Evolutionary conservation across 2,113 vertebrate genomes (phyloP), one percentile per base, ranked within the genome.

Genomic region (Eulemur rufifrons): DNA sequence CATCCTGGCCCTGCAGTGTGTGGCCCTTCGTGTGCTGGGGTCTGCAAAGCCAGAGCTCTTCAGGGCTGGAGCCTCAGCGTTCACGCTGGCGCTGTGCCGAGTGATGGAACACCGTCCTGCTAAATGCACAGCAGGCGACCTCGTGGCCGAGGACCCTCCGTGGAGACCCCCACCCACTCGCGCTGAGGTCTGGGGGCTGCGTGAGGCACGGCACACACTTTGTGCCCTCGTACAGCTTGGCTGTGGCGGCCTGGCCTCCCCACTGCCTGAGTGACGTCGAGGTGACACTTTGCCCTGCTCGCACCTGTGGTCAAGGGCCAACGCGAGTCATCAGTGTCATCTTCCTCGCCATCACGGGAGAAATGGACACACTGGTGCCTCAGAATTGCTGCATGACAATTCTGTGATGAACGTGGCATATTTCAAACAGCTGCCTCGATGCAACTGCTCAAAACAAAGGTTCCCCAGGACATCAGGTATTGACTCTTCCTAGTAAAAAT

Each of bases 401-500:
- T 42, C 47, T 23, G 6, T 13, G 27, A 29, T 29, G 39, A 50
- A 59, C 45, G 13, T 34, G 37, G 11, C 66, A 42, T 77, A 52
- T 73, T 95, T 63, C 50, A 68, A 80, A 52, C 13, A 68, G 20
- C 66, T 87, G 37, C 34, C 71, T 61, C 52, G 6, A 0, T 27
- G 61, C 15, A 39, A 1, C 8, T 6, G 0, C 81, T 91, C 90
- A 81, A 87, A 83, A 52, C 56, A 32, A 11, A 74, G 17, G 21
- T 78, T 95, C 85, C 86, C 74, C 6, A 42, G 76, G 73, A 15
- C 68, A 78, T 85, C 50, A 27, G n/a, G 76, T 86, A 71, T 93
- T 96, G 95, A 20, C 83, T 80, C 68, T 95, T 47, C 17, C 82
- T 52, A 17, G 91, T 61, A 42, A 77, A 11, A 86, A 39, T 2